These are phyloP conservation scores for Tetrao urogallus DNA, from an alignment of 2,113 vertebrate genomes.

Conservation along the genomic window DNA sequence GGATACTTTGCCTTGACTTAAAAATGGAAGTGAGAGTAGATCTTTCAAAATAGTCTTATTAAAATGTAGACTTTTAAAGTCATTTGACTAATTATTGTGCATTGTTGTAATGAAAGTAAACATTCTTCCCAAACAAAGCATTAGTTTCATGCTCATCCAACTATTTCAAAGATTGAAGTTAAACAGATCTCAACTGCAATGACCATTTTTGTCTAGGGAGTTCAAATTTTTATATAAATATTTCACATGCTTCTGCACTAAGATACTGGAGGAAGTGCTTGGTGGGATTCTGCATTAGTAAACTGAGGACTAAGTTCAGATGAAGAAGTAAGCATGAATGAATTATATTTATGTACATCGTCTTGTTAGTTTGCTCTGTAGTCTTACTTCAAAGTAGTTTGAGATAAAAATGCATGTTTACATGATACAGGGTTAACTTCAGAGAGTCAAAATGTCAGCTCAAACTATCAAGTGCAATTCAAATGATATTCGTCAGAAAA, in stretches of 20 bases:
- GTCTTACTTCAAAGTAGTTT: not conserved
- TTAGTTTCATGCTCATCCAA: not conserved
- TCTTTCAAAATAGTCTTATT: not conserved
- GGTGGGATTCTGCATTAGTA: not conserved
- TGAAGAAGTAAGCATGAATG: not conserved
- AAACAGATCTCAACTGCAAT: not conserved
- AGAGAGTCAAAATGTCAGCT: not conserved
- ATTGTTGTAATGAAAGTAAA: not conserved
- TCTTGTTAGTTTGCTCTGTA: conserved; percentile 1
- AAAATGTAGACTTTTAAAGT: not conserved
- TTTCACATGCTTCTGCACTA: not conserved
- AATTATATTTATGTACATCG: not conserved
- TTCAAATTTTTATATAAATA: not conserved
- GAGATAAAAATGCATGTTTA: not conserved
- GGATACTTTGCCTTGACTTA: not conserved
- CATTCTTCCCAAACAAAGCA: not conserved
- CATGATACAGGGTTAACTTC: not conserved
- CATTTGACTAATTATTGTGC: not conserved
- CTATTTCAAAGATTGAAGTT: not conserved
- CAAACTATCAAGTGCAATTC: not conserved
- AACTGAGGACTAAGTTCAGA: not conserved
- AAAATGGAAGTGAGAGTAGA: not conserved
- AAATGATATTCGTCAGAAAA: not conserved
- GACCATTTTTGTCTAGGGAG: not conserved
- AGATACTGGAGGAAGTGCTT: not conserved